Evolutionary conservation across 2,797 vertebrate species (phyloP), one percentile per base, ranked within the genome.

Genomic region (Fringilla coelebs): DNA sequence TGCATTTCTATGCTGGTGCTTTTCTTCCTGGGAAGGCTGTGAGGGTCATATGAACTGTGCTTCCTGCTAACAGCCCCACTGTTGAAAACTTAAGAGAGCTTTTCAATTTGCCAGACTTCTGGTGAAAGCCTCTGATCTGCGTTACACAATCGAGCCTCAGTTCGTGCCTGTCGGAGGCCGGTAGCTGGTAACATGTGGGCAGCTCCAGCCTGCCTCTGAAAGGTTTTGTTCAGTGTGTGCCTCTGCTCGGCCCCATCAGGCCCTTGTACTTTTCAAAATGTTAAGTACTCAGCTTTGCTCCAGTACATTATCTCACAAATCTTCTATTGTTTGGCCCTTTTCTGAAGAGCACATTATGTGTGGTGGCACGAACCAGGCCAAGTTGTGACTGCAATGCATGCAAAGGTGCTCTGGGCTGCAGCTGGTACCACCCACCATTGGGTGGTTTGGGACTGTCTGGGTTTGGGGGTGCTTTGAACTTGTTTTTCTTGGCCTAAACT

Each of bases 241-340:
- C 78, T 93, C 93, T 62, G 91, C 88, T 92, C 1, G 0, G 48
- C 67, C 65, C 58, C 1, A 0, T 67, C 10, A 3, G 62, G n/a
- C 74, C 89, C 55, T 88, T 62, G 83, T 61, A 29, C 79, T 89
- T 90, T 85, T 79, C 71, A 83, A 84, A 95, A 96, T 94, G 91
- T 87, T 76, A 94, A 94, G 72, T 85, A 32, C 86, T 93, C 71
- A 70, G 61, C 81, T 95, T 74, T 72, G 57, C 77, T 90, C 65
- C 71, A 88, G 80, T 94, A 19, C 77, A 67, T 94, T 85, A 87
- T 90, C 85, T 90, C 88, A 96, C 94, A 95, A 86, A 65, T 82
- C 71, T 57, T 45, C 28, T 51, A 58, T 94, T 96, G 88, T 96
- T 46, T 36, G 55, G 34, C 26, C 41, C 67, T 85, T 83, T 77